Percentiles rank a stretch among this genome's conserved stretches.
phyloP scores from a whole-genome alignment of 1,140 invertebrate genomes.

The Adoxophyes honmai region DNA sequence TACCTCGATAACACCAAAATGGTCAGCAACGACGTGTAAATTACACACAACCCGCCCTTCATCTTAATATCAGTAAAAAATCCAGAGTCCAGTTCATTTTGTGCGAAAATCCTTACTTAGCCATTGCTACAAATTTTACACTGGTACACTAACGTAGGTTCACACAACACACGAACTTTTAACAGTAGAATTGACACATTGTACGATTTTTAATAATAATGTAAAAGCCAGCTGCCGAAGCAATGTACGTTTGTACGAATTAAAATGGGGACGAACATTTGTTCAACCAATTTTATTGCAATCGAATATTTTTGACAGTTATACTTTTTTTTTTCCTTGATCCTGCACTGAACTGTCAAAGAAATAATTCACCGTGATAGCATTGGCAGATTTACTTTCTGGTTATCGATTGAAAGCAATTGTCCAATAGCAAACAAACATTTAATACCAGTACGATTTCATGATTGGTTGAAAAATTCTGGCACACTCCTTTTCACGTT shows the following conservation, averaged over 20 bases:
- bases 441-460: slow-evolving; percentile 43
- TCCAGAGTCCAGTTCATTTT: slow-evolving; percentile 72
- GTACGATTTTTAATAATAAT: slow-evolving; percentile 25
- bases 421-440: slow-evolving; percentile 58
- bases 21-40: slow-evolving; percentile 79
- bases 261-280: slow-evolving; percentile 40
- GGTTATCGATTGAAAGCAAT: background rate
- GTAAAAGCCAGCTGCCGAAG: slow-evolving; percentile 25
- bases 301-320: slow-evolving; percentile 18
- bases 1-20: slow-evolving; percentile 78
- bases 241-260: slow-evolving; percentile 31
- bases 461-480: slow-evolving; percentile 40
- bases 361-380: slow-evolving; percentile 30
- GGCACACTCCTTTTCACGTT: background rate
- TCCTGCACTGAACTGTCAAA: slow-evolving; percentile 24
- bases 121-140: slow-evolving; percentile 38
- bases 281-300: slow-evolving; percentile 39
- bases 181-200: slow-evolving; percentile 30
- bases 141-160: slow-evolving; percentile 28
- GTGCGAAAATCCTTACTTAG: slow-evolving; percentile 62
- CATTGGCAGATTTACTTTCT: background rate
- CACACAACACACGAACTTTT: slow-evolving; percentile 31
- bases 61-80: slow-evolving; percentile 75
- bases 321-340: background rate
- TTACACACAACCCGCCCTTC: slow-evolving; percentile 76